Evolutionary conservation across 2,888 invertebrate genomes (phyloP), one percentile per base, ranked within the genome.

Genomic region (Mythimna lalbum): DNA sequence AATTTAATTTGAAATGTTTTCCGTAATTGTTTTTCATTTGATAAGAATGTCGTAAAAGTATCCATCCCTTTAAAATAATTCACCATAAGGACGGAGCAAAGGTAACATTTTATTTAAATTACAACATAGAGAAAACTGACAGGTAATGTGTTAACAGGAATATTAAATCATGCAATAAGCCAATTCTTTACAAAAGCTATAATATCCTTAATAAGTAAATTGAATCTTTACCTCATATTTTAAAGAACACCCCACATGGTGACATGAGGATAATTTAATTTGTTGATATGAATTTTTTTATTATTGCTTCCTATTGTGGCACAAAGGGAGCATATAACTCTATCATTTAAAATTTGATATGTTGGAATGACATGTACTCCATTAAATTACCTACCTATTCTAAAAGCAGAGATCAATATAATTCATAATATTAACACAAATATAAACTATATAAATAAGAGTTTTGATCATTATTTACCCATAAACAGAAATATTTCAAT

Each of bases 361-460:
- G 93, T 93, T 86, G 83, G 82, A 85, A 89, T 90, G 93, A 93
- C 92, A 93, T 93, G 93, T 92, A 89, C 63, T 81, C 86, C 87
- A 85, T 80, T 86, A 87, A 78, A 75, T 55, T 73, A 74, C 33
- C 79, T 86, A 86, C 81, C 73, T 83, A 80, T 57, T 73, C 82
- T 84, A 87, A 72, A 72, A 80, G 71, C 77, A 66, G 83, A 73
- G 80, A 84, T 80, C 76, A 73, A 72, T 72, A 47, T 61, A 72
- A 62, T 68, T 75, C n/a, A 70, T 53, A 69, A 69, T 69, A 65
- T 21, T 73, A 76, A 75, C 57, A 73, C 43, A 78, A 66, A 75
- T 76, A 65, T 70, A 73, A 65, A 70, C 47, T 70, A 75, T 53
- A 33, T 19, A 55, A 55, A 33, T 19, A 52, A 55, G 33, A 27